phyloP scores from a whole-genome alignment of 2,888 invertebrate genomes.

The Diarsia brunnea region DNA sequence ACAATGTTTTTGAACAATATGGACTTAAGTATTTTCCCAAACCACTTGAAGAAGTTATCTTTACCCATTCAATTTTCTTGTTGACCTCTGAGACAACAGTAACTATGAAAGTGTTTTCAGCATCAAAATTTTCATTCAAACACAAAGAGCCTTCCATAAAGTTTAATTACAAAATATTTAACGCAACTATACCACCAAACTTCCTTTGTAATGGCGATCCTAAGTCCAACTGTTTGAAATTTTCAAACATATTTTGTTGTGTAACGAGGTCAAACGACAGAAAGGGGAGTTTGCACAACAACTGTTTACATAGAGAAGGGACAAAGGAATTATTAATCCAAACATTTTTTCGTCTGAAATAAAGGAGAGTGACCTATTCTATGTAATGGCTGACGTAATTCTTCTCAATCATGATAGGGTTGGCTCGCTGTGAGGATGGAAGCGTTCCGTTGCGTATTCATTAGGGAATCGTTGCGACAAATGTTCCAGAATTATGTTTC shows the following conservation, averaged over 20 bases:
- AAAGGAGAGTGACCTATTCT: constrained; percentile 76
- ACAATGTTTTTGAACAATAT: too few relatives aligned
- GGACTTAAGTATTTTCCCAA: constrained; percentile 9
- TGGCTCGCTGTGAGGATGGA: constrained; percentile 73
- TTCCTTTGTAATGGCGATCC: constrained; percentile 62
- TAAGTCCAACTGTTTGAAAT: constrained; percentile 63
- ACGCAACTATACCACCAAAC: constrained; percentile 59
- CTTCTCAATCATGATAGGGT: constrained; percentile 87
- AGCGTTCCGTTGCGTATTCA: constrained; percentile 80
- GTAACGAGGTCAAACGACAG: constrained; percentile 62
- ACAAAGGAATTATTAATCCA: constrained; percentile 79
- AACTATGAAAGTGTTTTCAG: constrained; percentile 36
- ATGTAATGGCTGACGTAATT: constrained; percentile 81
- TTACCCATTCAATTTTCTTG: constrained; percentile 27
- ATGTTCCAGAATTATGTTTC: constrained; percentile 81
- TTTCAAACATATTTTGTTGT: constrained; percentile 63
- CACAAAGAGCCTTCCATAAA: constrained; percentile 51
- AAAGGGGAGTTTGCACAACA: constrained; percentile 62
- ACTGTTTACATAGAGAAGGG: constrained; percentile 58
- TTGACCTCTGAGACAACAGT: constrained; percentile 39
- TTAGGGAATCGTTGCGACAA: constrained; percentile 82
- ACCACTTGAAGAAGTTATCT: constrained; percentile 6
- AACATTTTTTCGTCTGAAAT: constrained; percentile 73
- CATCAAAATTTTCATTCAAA: constrained; percentile 47
- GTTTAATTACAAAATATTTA: constrained; percentile 67